phyloP scores from a whole-genome alignment of 2,888 invertebrate genomes.

The Drosophila affinis region DNA sequence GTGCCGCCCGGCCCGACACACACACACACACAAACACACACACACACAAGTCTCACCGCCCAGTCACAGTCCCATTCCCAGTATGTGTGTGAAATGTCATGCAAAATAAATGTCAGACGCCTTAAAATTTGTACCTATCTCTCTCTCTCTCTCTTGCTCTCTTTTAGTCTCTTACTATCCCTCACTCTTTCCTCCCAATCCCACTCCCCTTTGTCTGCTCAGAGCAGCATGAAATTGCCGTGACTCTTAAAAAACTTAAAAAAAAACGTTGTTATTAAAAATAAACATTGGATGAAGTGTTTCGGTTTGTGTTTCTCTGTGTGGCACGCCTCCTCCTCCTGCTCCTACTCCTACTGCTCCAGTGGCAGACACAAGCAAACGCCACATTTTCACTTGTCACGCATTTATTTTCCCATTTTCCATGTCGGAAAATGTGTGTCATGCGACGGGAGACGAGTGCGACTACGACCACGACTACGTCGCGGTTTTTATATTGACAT shows the following conservation, averaged over 20 bases:
- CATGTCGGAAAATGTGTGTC: slow-evolving; percentile 62
- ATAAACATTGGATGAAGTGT: slow-evolving; percentile 42
- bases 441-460: slow-evolving; percentile 25
- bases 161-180: background rate
- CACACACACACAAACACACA: slow-evolving; percentile 30
- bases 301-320: slow-evolving; percentile 14
- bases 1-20: slow-evolving; percentile 38
- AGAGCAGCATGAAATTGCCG: slow-evolving; percentile 51
- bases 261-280: slow-evolving; percentile 41
- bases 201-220: background rate
- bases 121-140: slow-evolving; percentile 45
- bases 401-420: slow-evolving; percentile 47
- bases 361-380: slow-evolving; percentile 28
- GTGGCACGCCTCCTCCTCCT: slow-evolving; percentile 4
- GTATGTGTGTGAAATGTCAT: slow-evolving; percentile 63
- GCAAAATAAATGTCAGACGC: slow-evolving; percentile 68
- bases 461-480: slow-evolving; percentile 28
- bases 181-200: background rate
- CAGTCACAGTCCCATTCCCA: too few species aligned
- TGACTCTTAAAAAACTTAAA: slow-evolving; percentile 56
- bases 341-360: background rate
- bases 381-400: slow-evolving; percentile 70
- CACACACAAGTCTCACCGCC: slow-evolving; percentile 32
- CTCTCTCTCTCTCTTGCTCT: slow-evolving; percentile 19
- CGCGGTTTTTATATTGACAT: slow-evolving; percentile 70